Evolutionary conservation across 2,888 invertebrate species (phyloP), one percentile per base, ranked within the genome.

Genomic region (Eutolmus rufibarbis): DNA sequence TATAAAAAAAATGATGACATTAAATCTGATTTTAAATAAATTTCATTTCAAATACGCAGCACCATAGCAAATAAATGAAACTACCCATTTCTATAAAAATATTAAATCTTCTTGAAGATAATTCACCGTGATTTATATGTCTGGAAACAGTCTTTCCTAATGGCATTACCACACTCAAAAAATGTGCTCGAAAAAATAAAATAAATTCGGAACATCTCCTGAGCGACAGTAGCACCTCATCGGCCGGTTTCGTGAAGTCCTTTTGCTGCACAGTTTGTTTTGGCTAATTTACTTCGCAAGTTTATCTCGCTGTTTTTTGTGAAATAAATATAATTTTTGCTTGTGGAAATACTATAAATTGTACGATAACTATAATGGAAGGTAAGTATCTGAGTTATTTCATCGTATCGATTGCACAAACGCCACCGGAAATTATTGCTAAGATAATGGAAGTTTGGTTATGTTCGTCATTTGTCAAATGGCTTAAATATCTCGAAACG

Each of bases 401-500:
- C 5, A 31, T 9, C 56, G 31, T 31, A 46, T 56, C 28, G 28
- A 56, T 31, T 56, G 56, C 56, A 14, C 28, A 51, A 28, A 81
- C 1, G 9, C 40, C 37, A 76, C 76, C 76, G 76, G 34, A 76
- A 81, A 81, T 28, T 51, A 28, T 28, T 40, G 43, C 40, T 40
- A 46, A 81, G 37, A 78, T 81, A 81, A 81, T 51, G 43, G 28
- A 81, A 81, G 81, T 81, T 51, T 81, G 88, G 88, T 88, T 88
- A 88, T 56, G 86, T 76, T 8, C 57, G 40, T 74, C 77, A 87
- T 82, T 88, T 88, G 88, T 88, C 88, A 88, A 88, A 88, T 78
- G 23, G 66, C 66, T 66, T 28, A 66, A 66, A 66, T 66, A 66
- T 66, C n/a, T n/a, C 7, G 28, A 66, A 66, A 66, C 12, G 28